phyloP scores from a whole-genome alignment of 92 coral and sea anemone species.

The Phenganax marumi region DNA sequence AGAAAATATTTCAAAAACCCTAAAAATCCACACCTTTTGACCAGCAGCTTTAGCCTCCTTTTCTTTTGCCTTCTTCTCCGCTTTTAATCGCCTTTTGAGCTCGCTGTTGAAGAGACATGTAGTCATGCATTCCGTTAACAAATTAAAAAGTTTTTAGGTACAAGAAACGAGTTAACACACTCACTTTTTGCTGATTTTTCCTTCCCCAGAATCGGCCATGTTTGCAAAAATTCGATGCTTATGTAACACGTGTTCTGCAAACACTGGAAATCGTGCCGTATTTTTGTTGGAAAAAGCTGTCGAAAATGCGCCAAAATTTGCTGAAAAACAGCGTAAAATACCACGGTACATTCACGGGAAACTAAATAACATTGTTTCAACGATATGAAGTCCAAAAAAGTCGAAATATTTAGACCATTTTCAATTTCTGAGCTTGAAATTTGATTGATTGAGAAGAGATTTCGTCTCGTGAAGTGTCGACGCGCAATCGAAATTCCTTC shows the following conservation, averaged over 20 bases:
- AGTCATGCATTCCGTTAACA: not conserved
- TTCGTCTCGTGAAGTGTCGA: not conserved
- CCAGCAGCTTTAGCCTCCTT: slow-evolving; percentile 76
- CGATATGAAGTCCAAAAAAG: not conserved
- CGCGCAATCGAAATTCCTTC: not conserved
- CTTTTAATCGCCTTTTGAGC: slow-evolving; percentile 83
- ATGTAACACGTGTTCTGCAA: slow-evolving; percentile 50
- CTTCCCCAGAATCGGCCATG: slow-evolving; percentile 96
- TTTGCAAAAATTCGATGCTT: slow-evolving; percentile 49
- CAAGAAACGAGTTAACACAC: slow-evolving; percentile 13
- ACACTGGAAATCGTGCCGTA: not conserved
- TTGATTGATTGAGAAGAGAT: not conserved
- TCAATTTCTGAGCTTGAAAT: not conserved
- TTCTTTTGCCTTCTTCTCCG: slow-evolving; percentile 94
- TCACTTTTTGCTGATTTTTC: slow-evolving; percentile 86
- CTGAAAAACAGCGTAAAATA: slow-evolving; percentile 9
- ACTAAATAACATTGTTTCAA: not conserved
- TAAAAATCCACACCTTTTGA: slow-evolving; percentile 55
- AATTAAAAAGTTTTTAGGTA: not conserved
- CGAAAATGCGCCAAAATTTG: slow-evolving; percentile 12
- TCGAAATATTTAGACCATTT: not conserved
- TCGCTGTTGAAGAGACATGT: slow-evolving; percentile 59
- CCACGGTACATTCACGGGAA: slow-evolving; percentile 13
- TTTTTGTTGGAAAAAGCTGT: slow-evolving; percentile 10
- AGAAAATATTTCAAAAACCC: not conserved